Evolutionary conservation across 2,113 vertebrate species (phyloP), one percentile per base, ranked within the genome.

Genomic region (Gnathonemus longibarbis): DNA sequence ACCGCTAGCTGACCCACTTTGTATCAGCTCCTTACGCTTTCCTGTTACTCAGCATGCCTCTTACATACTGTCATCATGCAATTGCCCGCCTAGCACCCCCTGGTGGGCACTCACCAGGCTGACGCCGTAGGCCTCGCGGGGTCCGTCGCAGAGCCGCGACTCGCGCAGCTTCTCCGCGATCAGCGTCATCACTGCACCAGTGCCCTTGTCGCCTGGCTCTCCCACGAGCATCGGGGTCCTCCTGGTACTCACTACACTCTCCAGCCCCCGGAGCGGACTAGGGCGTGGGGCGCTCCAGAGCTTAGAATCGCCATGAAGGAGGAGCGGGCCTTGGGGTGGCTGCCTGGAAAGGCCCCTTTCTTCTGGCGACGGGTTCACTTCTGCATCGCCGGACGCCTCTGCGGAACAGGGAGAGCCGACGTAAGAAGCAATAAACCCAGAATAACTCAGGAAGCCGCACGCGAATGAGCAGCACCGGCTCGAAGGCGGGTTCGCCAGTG

Each of bases 151-250:
- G 93, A 96, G 94, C 92, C 94, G 94, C 94, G 96, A 96, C 94
- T 94, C 96, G 93, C 96, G 95, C 93, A 96, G 94, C 93, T 96
- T 96, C 93, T 96, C 95, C 11, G 95, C 96, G 94, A 96, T 96
- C 94, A 96, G 94, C 91, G 96, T 96, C 94, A 96, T 95, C 96
- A 96, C 95, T 93, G 95, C 94, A 93, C 88, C 91, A 56, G 92
- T 13, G 91, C 93, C 89, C 91, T 92, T 93, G 90, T 92, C 92
- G 90, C 93, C 19, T 92, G 89, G 93, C 88, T 91, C 91, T 89
- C 90, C 0, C 45, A 87, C n/a, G 52, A 94, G 93, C 90, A 88
- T 91, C 42, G 91, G 92, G 87, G 92, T 90, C 94, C 91, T 89
- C 90, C n/a, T 0, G 35, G 84, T 50, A 90, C 53, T 56, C 70